Evolutionary conservation across 2,113 vertebrate genomes (phyloP).

Genomic region (Tupaia chinensis): DNA sequence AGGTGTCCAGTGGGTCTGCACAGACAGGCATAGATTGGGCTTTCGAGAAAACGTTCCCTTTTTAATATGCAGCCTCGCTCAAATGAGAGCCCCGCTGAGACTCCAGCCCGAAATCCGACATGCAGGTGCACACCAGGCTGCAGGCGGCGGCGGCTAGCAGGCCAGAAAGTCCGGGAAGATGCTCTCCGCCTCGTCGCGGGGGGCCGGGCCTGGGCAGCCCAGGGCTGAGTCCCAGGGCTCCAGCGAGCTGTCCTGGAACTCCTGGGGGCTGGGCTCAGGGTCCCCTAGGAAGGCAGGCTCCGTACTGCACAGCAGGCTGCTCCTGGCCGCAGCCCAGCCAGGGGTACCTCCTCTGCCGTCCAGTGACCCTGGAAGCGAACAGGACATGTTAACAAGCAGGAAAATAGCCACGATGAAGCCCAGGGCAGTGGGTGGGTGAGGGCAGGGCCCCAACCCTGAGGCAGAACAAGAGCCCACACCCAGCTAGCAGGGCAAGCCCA

Average conservation of each 20-base stretch:
- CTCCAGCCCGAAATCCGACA: neutral
- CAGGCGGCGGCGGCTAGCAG: neutral
- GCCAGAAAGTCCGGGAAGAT: constrained; percentile 47
- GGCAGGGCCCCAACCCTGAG: too few species aligned
- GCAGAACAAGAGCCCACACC: too few species aligned
- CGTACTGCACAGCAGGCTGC: neutral
- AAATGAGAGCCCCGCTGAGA: constrained; percentile 16
- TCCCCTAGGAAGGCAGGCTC: neutral
- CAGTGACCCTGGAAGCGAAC: constrained; percentile 44
- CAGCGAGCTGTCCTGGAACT: neutral
- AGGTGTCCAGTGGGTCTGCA: too few species aligned
- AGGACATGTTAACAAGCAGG: neutral
- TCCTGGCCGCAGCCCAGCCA: rapidly evolving
- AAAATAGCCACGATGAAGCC: too few species aligned
- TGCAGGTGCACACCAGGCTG: neutral
- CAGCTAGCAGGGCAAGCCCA: too few species aligned
- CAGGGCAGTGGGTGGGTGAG: too few species aligned
- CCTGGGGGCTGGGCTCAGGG: neutral
- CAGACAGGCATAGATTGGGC: too few species aligned
- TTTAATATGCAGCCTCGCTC: constrained; percentile 1
- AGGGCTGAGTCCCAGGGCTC: constrained; percentile 37
- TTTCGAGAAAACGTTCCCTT: neutral
- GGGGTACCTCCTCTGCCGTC: neutral
- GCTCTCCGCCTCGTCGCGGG: neutral
- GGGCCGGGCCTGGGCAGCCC: neutral